Evolutionary conservation across 2,113 vertebrate species (phyloP).

Genomic region (Thalassoma bifasciatum): DNA sequence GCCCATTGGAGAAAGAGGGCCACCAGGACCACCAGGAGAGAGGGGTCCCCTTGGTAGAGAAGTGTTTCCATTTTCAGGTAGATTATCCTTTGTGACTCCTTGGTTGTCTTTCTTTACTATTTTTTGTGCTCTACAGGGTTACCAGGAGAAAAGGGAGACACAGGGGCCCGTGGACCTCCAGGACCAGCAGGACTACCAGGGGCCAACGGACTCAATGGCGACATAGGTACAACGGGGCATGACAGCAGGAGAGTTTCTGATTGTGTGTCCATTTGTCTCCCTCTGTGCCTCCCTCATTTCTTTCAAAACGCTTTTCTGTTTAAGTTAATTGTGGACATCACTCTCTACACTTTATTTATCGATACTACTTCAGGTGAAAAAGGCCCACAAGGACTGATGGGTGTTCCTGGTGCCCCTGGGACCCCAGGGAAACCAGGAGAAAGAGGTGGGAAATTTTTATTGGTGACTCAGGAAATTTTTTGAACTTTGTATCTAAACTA

Average conservation of each 20-base stretch:
- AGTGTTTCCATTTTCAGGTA: background rate
- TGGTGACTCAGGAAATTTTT: background rate
- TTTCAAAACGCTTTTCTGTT: slow-evolving; percentile 18
- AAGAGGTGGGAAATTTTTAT: slow-evolving; percentile 81
- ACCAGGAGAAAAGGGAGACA: slow-evolving; percentile 86
- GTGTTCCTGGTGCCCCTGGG: slow-evolving; percentile 86
- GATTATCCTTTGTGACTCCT: background rate
- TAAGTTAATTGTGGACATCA: slow-evolving; percentile 35
- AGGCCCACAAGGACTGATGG: slow-evolving; percentile 88
- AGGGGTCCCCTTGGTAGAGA: slow-evolving; percentile 84
- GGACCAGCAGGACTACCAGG: slow-evolving; percentile 86
- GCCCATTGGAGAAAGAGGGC: slow-evolving; percentile 82
- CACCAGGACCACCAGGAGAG: slow-evolving; percentile 80
- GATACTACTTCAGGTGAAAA: slow-evolving; percentile 84
- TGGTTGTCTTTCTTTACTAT: background rate
- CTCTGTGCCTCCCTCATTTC: slow-evolving; percentile 16
- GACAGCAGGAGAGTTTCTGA: slow-evolving; percentile 33
- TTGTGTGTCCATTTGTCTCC: slow-evolving; percentile 22
- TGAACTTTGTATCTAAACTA: no score
- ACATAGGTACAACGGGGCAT: slow-evolving; percentile 83
- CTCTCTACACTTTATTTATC: slow-evolving; percentile 50
- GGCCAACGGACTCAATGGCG: slow-evolving; percentile 85
- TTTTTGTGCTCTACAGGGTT: slow-evolving; percentile 78
- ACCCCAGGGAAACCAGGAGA: slow-evolving; percentile 89
- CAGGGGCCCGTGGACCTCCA: slow-evolving; percentile 76